A percentile compares a stretch with the other conserved stretches of the same genome.
phyloP scores from a whole-genome alignment of 2,797 vertebrate genomes.

The Anolis apletophallus region DNA sequence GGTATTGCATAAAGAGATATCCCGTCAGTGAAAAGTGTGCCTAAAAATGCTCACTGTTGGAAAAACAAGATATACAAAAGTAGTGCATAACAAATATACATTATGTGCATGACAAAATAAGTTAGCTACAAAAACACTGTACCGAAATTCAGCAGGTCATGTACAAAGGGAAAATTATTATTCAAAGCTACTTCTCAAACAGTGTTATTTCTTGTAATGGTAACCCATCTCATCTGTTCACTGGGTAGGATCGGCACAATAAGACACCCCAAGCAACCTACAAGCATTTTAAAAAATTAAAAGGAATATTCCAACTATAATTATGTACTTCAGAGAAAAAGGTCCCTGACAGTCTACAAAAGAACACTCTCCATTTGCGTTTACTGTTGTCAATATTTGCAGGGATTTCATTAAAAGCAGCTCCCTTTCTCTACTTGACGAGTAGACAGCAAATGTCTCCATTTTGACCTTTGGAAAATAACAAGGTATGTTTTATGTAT shows the following conservation, averaged over 20 bases:
- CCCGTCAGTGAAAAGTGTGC: slow-evolving; percentile 99
- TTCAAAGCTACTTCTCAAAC: slow-evolving; percentile 99
- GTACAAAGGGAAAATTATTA: slow-evolving; percentile 99
- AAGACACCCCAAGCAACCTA: slow-evolving; percentile 94
- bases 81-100: slow-evolving; percentile 99
- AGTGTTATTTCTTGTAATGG: slow-evolving; percentile 94
- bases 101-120: slow-evolving; percentile 99
- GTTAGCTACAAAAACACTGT: slow-evolving; percentile 99
- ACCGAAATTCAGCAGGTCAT: slow-evolving; percentile 99
- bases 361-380: slow-evolving; percentile 89
- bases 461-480: slow-evolving; percentile 87
- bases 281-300: slow-evolving; percentile 80
- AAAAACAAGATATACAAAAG: slow-evolving; percentile 99
- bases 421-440: slow-evolving; percentile 79
- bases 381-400: slow-evolving; percentile 78
- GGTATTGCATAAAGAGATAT: slow-evolving; percentile 99
- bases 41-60: slow-evolving; percentile 99
- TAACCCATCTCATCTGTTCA: slow-evolving; percentile 93
- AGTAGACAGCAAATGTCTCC: slow-evolving; percentile 85
- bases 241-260: slow-evolving; percentile 95
- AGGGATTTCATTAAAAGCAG: slow-evolving; percentile 81
- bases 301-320: slow-evolving; percentile 88
- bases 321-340: slow-evolving; percentile 93
- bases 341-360: slow-evolving; percentile 96
- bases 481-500: slow-evolving; percentile 78